Evolutionary conservation across 1,140 invertebrate genomes (phyloP).

Genomic region (Palaemon carinicauda): DNA sequence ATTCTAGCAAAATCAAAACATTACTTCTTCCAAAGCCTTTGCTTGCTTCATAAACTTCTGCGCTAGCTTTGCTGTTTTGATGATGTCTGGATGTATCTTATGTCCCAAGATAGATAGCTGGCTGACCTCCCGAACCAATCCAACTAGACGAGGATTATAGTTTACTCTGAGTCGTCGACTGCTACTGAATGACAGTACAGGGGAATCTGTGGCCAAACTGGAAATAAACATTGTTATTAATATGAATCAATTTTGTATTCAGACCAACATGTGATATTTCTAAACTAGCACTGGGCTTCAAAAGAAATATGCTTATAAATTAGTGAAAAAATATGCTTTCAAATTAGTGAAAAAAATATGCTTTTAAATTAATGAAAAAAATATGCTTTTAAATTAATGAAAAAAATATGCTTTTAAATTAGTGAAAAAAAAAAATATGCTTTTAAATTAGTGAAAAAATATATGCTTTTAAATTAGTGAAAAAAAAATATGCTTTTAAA

Average conservation of each 20-base stretch:
- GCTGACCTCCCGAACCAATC: slow-evolving; percentile 82
- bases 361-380: too few species aligned
- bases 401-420: too few species aligned
- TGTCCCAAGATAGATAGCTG: slow-evolving; percentile 83
- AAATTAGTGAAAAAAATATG: too few species aligned
- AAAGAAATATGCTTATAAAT: neutral
- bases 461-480: too few species aligned
- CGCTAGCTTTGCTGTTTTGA: slow-evolving; percentile 73
- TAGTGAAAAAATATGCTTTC: neutral
- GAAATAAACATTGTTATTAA: slow-evolving; percentile 51
- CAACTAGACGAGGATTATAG: slow-evolving; percentile 82
- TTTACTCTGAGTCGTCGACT: slow-evolving; percentile 84
- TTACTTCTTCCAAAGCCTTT: slow-evolving; percentile 83
- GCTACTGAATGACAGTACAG: slow-evolving; percentile 79
- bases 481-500: too few species aligned
- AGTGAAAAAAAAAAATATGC: too few species aligned
- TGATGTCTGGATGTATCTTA: slow-evolving; percentile 77
- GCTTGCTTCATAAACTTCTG: slow-evolving; percentile 83
- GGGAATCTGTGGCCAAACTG: slow-evolving; percentile 75
- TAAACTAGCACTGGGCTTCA: too few species aligned
- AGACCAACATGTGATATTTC: neutral
- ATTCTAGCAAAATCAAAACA: neutral
- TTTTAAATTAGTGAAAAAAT: too few species aligned
- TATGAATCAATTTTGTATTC: neutral
- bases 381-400: too few species aligned